A percentile compares a stretch with the other conserved stretches of the same genome.
Conservation (phyloP, 2,797 vertebrate species). For the Setipinna tenuifilis region DNA sequence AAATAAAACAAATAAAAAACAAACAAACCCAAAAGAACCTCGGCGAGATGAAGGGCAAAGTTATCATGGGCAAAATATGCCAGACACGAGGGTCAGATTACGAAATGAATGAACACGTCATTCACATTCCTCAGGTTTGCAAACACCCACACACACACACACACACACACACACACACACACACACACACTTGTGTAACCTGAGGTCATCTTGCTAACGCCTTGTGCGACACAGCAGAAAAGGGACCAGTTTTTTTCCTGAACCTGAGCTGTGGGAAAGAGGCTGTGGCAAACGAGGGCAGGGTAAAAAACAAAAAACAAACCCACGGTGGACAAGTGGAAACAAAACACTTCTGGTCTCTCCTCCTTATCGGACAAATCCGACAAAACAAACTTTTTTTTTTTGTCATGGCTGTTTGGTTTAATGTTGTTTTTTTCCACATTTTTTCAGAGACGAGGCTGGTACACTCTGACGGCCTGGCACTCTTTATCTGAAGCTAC, state of each 20-base stretch:
- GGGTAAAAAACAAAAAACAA: background rate
- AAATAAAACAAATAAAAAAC: no score
- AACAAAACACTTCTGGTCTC: background rate
- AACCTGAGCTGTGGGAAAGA: background rate
- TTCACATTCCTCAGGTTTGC: background rate
- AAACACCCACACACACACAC: background rate
- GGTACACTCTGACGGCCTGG: no score
- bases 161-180: no score
- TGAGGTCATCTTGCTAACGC: constrained; percentile 49
- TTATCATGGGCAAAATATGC: constrained; percentile 40
- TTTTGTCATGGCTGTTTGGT: no score
- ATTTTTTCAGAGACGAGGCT: no score
- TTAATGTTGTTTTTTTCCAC: no score
- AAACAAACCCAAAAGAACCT: background rate
- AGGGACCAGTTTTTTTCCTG: background rate
- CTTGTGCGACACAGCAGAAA: background rate
- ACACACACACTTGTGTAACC: constrained; percentile 28
- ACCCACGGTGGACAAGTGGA: background rate
- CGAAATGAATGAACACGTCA: constrained; percentile 16
- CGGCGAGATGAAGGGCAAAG: background rate
- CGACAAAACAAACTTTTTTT: background rate
- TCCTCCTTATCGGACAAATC: background rate
- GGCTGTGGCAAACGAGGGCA: background rate
- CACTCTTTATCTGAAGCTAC: background rate
- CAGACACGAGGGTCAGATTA: constrained; percentile 40